phyloP scores from a whole-genome alignment of 2,888 invertebrate genomes.

The Epicampocera succincta region DNA sequence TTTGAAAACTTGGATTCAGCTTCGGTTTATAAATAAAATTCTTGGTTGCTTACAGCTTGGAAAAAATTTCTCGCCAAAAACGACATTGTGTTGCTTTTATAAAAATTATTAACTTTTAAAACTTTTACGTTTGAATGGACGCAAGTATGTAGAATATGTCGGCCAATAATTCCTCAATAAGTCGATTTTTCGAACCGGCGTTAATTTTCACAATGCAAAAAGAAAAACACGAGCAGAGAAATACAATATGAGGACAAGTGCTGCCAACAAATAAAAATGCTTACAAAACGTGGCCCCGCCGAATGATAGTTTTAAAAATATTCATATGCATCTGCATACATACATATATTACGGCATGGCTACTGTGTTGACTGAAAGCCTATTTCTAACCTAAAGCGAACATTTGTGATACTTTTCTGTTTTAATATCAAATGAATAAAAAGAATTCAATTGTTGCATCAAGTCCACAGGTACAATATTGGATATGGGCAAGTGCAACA shows the following conservation, averaged over 20 bases:
- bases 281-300: no score
- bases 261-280: not conserved
- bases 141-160: slow-evolving; percentile 11
- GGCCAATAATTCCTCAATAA: slow-evolving; percentile 12
- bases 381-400: no score
- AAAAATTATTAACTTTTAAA: not conserved
- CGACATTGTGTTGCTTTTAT: slow-evolving; percentile 74
- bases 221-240: slow-evolving; percentile 7
- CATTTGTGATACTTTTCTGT: no score
- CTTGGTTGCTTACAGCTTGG: slow-evolving; percentile 76
- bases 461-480: no score
- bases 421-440: no score
- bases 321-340: no score
- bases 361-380: no score
- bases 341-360: no score
- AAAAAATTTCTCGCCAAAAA: slow-evolving; percentile 76
- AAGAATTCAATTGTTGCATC: no score
- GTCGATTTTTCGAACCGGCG: slow-evolving; percentile 21
- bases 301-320: no score
- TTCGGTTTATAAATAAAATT: not conserved
- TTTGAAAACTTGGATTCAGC: no score
- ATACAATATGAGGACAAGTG: not conserved
- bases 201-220: slow-evolving; percentile 29
- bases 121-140: not conserved
- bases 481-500: no score